phyloP scores from a whole-genome alignment of 53 echinoderm and acorn worm species.

The Echinometra lucunter region DNA sequence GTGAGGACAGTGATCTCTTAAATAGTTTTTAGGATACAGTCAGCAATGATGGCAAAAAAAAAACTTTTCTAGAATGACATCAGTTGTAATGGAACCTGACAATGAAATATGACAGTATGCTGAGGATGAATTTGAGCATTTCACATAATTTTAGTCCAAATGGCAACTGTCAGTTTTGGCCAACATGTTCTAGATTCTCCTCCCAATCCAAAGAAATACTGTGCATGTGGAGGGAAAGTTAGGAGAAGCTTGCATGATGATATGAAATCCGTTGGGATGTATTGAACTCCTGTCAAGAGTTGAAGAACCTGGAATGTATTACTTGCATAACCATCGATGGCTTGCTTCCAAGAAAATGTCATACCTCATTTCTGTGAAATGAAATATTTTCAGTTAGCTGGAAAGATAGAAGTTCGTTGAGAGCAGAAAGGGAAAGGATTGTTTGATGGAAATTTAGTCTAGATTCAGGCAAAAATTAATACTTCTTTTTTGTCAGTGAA shows the following conservation, averaged over 20 bases:
- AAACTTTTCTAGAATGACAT: background rate
- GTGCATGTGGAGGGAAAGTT: background rate
- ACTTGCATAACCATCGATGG: background rate
- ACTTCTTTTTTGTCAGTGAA: too few relatives aligned
- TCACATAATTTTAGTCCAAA: background rate
- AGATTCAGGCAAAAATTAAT: background rate
- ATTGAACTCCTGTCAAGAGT: background rate
- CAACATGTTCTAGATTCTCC: background rate
- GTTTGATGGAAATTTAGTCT: background rate
- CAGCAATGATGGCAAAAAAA: background rate
- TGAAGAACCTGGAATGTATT: background rate
- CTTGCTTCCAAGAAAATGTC: constrained; percentile 34
- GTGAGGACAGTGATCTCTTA: too few relatives aligned
- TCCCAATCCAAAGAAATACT: background rate
- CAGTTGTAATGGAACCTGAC: background rate
- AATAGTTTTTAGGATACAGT: background rate
- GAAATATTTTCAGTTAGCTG: background rate
- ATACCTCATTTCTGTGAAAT: background rate
- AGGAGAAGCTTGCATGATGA: background rate
- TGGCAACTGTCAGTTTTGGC: background rate
- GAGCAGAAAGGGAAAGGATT: background rate
- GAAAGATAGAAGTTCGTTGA: background rate
- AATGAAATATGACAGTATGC: background rate
- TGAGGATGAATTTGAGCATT: background rate
- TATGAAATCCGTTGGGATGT: background rate